A percentile compares a stretch with the other conserved stretches of the same genome.
Evolutionary conservation across 2,888 invertebrate genomes (phyloP).

Genomic region (Agapostemon virescens): DNA sequence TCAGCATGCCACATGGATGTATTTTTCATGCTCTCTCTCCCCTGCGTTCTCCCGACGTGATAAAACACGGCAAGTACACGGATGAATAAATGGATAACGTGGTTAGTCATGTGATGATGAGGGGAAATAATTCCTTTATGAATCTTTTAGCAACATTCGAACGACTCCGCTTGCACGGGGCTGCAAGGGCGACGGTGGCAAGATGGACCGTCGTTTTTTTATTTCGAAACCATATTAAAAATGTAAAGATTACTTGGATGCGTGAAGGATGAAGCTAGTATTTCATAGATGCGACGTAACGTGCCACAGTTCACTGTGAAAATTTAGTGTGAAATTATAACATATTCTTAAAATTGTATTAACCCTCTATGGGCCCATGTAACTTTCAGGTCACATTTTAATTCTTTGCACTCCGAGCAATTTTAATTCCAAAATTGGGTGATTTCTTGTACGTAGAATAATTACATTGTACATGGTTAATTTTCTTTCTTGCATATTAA

Average conservation of each 20-base stretch:
- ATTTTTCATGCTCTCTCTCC: constrained; percentile 34
- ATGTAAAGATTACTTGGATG: no score
- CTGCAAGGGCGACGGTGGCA: not conserved
- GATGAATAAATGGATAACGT: constrained; percentile 23
- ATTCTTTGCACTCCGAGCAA: no score
- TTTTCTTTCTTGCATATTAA: no score
- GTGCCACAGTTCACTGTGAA: no score
- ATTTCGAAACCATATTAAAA: not conserved
- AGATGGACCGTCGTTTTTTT: not conserved
- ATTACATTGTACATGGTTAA: no score
- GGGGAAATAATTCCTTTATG: not conserved
- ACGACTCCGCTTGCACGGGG: not conserved
- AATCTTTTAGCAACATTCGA: not conserved
- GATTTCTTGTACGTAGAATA: no score
- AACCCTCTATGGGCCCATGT: no score
- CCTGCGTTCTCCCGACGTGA: not conserved
- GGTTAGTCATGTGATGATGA: not conserved
- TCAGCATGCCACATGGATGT: constrained; percentile 23
- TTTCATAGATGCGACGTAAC: no score
- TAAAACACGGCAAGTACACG: constrained; percentile 23
- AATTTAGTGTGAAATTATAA: no score
- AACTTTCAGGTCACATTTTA: no score
- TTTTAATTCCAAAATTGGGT: no score
- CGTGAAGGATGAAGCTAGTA: not conserved
- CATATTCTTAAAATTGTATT: no score